Evolutionary conservation across 2,888 invertebrate species (phyloP), one percentile per base, ranked within the genome.

Genomic region (Agrochola macilenta): DNA sequence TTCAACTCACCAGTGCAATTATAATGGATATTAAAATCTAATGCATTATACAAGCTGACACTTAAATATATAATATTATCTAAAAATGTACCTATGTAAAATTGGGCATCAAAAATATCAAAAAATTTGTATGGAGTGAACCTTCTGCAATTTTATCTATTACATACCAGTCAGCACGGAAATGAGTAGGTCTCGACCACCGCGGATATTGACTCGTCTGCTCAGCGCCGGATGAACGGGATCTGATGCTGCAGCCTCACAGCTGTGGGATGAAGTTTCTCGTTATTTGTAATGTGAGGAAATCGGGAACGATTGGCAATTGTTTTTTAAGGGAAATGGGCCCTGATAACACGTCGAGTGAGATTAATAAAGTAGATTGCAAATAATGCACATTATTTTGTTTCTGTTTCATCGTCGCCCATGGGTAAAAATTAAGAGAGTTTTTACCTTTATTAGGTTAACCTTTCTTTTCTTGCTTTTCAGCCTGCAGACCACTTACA

Each of bases 181-280:
- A 87, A 87, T 87, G 76, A 88, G 78, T 79, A 79, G 87, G 78
- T 76, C 86, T 70, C 70, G 68, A 69, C 73, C 70, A 63, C 76
- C 78, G 68, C 89, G 87, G 89, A 87, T 87, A 88, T 87, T 87
- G 87, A 78, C 75, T 87, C 85, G 74, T 66, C 87, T 76, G 84
- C 76, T 72, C 20, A 65, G 68, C 78, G 65, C 81, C 79, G 87
- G 87, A 79, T 80, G 65, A 72, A 46, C 35, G 26, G 64, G 26
- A 74, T 70, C 66, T 69, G 66, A 49, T 23, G 60, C 65, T 46
- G 78, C 54, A 66, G 61, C 76, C 65, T 35, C 7, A 23, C 63
- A 52, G 61, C 39, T 23, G 46, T 26, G 23, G n/a, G 26, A 43
- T 49, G 54, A 58, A 65, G 30, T 60, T 69, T 49, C 58, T 69